Percentiles rank a stretch among this genome's conserved stretches.
Evolutionary conservation across 2,797 vertebrate species (phyloP).

Genomic region (Micromesistius poutassou): DNA sequence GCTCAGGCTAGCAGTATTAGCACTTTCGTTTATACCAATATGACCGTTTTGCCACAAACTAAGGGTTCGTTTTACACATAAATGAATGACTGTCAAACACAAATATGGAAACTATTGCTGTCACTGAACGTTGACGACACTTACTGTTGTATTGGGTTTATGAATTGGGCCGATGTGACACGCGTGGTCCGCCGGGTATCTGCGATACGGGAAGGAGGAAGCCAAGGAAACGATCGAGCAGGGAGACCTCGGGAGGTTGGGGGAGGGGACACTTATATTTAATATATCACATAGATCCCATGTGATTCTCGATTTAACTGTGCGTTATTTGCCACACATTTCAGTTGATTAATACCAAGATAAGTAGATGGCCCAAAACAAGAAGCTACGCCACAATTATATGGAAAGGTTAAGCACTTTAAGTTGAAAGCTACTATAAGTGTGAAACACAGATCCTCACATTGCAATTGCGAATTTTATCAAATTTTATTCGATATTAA

Average conservation of each 20-base stretch:
- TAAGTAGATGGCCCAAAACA: not conserved
- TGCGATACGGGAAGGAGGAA: constrained; percentile 39
- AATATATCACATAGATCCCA: not conserved
- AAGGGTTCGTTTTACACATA: too few species aligned
- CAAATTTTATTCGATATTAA: too few species aligned
- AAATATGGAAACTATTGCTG: not conserved
- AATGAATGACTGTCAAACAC: fast-evolving
- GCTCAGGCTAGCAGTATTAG: constrained; percentile 33
- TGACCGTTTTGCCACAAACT: not conserved
- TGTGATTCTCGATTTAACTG: not conserved
- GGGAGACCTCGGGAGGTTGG: constrained; percentile 15
- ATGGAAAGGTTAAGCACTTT: not conserved
- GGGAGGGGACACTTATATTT: not conserved
- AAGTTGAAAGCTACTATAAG: not conserved
- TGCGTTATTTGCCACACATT: not conserved
- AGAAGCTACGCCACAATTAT: not conserved
- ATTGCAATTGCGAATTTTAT: not conserved
- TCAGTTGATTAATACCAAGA: not conserved
- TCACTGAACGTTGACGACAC: constrained; percentile 30
- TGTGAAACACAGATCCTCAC: not conserved
- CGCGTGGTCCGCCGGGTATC: constrained; percentile 48
- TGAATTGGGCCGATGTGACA: constrained; percentile 39
- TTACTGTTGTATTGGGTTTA: constrained; percentile 47
- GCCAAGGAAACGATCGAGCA: constrained; percentile 13
- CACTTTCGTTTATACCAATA: not conserved